phyloP scores from a whole-genome alignment of 2,888 invertebrate genomes.

The Atethmia centrago region DNA sequence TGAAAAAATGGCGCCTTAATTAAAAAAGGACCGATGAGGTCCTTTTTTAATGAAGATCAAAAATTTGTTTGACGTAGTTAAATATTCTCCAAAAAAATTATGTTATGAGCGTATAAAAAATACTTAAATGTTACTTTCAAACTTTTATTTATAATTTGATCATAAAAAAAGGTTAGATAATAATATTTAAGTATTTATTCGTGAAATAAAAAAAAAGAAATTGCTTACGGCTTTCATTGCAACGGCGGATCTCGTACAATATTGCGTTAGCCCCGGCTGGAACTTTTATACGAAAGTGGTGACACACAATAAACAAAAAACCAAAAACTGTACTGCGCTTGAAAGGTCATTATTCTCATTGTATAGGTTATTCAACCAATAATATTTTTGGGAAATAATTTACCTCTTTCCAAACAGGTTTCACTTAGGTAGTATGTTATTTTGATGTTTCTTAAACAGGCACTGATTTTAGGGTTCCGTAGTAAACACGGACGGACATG shows the following conservation, averaged over 20 bases:
- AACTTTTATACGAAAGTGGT: slow-evolving; percentile 34
- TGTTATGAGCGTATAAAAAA: no score
- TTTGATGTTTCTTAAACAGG: not conserved
- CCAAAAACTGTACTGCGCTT: slow-evolving; percentile 2
- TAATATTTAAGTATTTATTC: not conserved
- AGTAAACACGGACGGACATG: no score
- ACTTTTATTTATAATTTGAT: no score
- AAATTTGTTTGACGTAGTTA: not conserved
- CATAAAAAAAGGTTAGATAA: not conserved
- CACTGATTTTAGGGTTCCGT: no score
- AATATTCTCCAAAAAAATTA: not conserved
- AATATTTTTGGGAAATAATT: slow-evolving; percentile 29
- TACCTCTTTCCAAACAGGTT: slow-evolving; percentile 36
- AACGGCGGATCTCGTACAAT: slow-evolving; percentile 21
- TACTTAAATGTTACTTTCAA: no score
- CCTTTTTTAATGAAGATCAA: no score
- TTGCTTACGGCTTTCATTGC: slow-evolving; percentile 47
- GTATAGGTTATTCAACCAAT: slow-evolving; percentile 7
- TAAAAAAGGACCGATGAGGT: not conserved
- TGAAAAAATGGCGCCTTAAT: not conserved
- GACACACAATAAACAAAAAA: slow-evolving; percentile 10
- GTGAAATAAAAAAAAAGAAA: not conserved
- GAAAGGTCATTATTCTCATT: slow-evolving; percentile 19
- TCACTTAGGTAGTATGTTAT: not conserved
- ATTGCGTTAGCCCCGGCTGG: not conserved